Evolutionary conservation across 2,888 invertebrate species (phyloP).

Genomic region (Dendrolimus houi): DNA sequence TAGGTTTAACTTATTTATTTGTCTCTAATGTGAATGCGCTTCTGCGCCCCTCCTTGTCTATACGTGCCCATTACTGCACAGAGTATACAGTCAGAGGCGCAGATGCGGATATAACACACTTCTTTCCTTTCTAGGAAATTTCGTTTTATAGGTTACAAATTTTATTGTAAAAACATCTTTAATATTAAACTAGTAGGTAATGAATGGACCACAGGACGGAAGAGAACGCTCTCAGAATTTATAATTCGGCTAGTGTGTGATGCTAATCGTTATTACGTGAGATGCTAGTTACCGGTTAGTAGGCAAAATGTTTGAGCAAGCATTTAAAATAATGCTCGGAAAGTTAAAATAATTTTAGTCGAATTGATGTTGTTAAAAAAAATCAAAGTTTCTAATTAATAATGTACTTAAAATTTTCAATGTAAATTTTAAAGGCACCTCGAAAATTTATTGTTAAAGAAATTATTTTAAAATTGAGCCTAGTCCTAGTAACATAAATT

Average conservation of each 20-base stretch:
- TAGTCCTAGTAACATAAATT: constrained; percentile 71
- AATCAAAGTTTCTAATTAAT: constrained; percentile 71
- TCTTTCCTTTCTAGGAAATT: constrained; percentile 66
- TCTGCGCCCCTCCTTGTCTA: constrained; percentile 6
- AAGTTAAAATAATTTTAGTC: constrained; percentile 64
- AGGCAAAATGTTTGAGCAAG: constrained; percentile 69
- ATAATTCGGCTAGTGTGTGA: constrained; percentile 59
- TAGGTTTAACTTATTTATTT: constrained; percentile 72
- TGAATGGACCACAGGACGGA: constrained; percentile 68
- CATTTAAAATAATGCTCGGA: constrained; percentile 71
- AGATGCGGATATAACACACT: constrained; percentile 23
- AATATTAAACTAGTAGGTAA: constrained; percentile 55
- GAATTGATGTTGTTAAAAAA: constrained; percentile 72
- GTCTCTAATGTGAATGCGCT: constrained; percentile 14
- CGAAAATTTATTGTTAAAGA: constrained; percentile 56
- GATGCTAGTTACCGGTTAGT: constrained; percentile 62
- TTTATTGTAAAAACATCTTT: constrained; percentile 68
- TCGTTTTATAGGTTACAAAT: constrained; percentile 74
- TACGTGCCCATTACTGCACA: no score
- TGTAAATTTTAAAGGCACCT: constrained; percentile 71
- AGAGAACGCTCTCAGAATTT: constrained; percentile 66
- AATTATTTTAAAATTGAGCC: constrained; percentile 66
- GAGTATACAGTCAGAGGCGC: not conserved
- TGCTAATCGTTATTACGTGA: constrained; percentile 39
- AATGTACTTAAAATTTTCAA: constrained; percentile 73